Evolutionary conservation across 2,888 invertebrate genomes (phyloP), one percentile per base, ranked within the genome.

Genomic region (Anorthoa munda): DNA sequence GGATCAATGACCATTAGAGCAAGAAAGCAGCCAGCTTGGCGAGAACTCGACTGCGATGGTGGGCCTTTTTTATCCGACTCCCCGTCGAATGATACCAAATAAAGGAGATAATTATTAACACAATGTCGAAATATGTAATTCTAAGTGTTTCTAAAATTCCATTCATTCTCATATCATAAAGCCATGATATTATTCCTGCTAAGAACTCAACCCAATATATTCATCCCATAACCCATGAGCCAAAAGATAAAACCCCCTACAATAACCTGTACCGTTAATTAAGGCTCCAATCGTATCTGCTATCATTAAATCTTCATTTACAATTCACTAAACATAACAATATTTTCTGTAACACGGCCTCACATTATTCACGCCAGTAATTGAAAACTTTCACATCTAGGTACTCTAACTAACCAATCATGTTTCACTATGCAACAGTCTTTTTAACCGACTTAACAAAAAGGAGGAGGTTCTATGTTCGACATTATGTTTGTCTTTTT

Each of bases 301-400:
- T 11, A 23, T 21, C 12, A 55, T 55, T 50, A 60, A 64, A 65
- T 64, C 31, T 64, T 58, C 17, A 51, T 39, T 53, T 51, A 12
- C 17, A 45, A 68, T 78, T 56, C 21, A 65, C n/a, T 21, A 13
- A 64, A 58, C 21, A 18, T 51, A 13, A 13, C 17, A 50, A 64
- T 79, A 66, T 75, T 26, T 65, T 69, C 56, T 66, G 61, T 23
- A 63, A 31, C 5, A 17, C 4, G 23, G 50, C 26, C 48, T 51
- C 26, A 46, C 21, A 12, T 21, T 72, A 50, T 23, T 39, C 31
- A 18, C 48, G 21, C 13, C 7, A 53, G 26, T 58, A 58, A 55
- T 48, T 26, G 51, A 61, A 17, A 69, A 80, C 63, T 80, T 75
- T 75, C 80, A 55, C 58, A 23, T 67, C 46, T 59, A 59, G 17